Evolutionary conservation across 2,113 vertebrate species (phyloP).

Genomic region (Notarius lentiginosus): DNA sequence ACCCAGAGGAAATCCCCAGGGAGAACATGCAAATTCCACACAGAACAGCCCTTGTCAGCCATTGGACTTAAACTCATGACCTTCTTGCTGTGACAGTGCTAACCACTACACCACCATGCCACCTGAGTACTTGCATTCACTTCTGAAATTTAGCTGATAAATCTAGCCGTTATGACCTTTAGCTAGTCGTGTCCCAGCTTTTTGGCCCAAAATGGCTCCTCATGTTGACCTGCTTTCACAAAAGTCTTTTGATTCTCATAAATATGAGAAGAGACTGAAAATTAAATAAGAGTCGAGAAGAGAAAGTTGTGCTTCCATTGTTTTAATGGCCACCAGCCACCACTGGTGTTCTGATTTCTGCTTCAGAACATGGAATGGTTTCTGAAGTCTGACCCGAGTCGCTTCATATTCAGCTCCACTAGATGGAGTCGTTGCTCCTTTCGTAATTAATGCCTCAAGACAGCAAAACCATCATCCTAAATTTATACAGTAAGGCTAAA

Average conservation of each 20-base stretch:
- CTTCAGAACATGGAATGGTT: not conserved
- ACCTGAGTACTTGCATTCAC: not conserved
- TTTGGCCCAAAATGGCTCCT: not conserved
- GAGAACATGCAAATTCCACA: too few relatives aligned
- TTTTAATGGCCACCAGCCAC: not conserved
- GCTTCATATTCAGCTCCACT: slow-evolving; percentile 31
- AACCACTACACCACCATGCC: too few relatives aligned
- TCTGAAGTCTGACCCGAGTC: not conserved
- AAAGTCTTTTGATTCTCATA: not conserved
- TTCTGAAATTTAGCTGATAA: not conserved
- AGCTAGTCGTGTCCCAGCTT: not conserved
- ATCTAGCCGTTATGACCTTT: not conserved
- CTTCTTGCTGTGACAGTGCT: too few relatives aligned
- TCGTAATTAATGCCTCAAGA: not conserved
- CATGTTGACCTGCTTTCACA: not conserved
- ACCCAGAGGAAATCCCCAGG: too few relatives aligned
- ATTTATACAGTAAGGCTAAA: not conserved
- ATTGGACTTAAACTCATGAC: too few relatives aligned
- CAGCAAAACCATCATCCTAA: not conserved
- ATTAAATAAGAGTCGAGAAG: not conserved
- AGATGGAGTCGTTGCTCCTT: slow-evolving; percentile 25
- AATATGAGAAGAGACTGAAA: not conserved
- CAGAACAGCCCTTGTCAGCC: too few relatives aligned
- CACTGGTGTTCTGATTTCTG: not conserved
- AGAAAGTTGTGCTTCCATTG: not conserved